These are phyloP conservation scores for Sebastes kiyomatsui DNA, from an alignment of 2,797 vertebrate species.

Conservation along the genomic window DNA sequence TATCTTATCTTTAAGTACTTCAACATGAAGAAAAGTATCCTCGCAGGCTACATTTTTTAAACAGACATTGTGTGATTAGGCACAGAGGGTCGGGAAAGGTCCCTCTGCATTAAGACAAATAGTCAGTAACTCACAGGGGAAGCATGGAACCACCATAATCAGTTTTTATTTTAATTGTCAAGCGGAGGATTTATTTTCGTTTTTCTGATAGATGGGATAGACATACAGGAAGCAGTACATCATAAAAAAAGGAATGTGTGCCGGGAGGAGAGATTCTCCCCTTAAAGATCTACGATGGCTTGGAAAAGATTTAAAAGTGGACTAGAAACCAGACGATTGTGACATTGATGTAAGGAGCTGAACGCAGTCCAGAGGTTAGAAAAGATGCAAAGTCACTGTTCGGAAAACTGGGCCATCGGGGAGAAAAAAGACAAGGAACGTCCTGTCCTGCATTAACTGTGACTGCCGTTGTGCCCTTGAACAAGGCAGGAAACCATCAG, in stretches of 20 bases:
- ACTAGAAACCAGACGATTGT: background rate
- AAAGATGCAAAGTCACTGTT: background rate
- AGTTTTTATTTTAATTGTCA: background rate
- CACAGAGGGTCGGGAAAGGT: background rate
- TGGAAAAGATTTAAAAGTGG: background rate
- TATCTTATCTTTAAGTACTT: background rate
- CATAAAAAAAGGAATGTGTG: conserved; percentile 16
- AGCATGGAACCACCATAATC: background rate
- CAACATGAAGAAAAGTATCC: background rate
- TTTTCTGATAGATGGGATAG: background rate
- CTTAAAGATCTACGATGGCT: background rate
- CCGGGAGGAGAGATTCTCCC: background rate
- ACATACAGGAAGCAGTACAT: background rate
- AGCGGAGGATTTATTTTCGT: background rate
- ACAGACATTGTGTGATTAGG: background rate
- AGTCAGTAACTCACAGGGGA: background rate
- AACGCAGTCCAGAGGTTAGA: background rate
- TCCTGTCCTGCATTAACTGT: background rate
- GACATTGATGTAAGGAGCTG: conserved; percentile 4
- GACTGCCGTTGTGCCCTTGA: background rate
- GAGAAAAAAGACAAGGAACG: too few species aligned
- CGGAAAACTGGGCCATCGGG: background rate
- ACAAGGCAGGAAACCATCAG: rapidly evolving
- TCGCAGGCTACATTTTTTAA: background rate
- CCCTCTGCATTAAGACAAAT: background rate